Evolutionary conservation across 2,888 invertebrate genomes (phyloP).

Genomic region (Timema podura): DNA sequence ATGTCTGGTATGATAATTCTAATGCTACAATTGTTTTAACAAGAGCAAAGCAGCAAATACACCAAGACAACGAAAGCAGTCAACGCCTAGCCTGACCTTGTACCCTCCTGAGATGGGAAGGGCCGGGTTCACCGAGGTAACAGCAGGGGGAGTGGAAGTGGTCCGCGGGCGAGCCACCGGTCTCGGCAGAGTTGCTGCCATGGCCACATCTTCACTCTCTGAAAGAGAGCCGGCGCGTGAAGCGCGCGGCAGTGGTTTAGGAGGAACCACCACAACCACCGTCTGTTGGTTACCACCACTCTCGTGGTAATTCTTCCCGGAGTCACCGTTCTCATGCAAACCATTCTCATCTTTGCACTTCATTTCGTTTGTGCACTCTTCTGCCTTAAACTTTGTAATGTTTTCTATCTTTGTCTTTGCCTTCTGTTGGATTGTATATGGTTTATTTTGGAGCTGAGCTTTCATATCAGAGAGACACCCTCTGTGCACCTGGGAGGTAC

Average conservation of each 20-base stretch:
- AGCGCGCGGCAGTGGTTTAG: slow-evolving; percentile 76
- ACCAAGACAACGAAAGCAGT: neutral
- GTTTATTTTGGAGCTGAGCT: slow-evolving; percentile 25
- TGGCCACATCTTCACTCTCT: slow-evolving; percentile 54
- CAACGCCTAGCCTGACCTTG: slow-evolving; percentile 57
- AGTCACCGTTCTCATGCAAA: slow-evolving; percentile 20
- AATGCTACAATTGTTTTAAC: neutral
- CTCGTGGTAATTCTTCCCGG: slow-evolving; percentile 23
- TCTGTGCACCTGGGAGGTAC: slow-evolving; percentile 51
- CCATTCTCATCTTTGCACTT: slow-evolving; percentile 31
- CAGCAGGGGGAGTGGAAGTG: slow-evolving; percentile 41
- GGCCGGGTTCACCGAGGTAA: slow-evolving; percentile 56
- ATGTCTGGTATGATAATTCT: too few relatives aligned
- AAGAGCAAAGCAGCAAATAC: neutral
- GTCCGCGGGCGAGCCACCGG: slow-evolving; percentile 68
- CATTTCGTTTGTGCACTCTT: slow-evolving; percentile 33
- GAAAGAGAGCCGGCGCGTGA: slow-evolving; percentile 68
- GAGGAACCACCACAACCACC: slow-evolving; percentile 46
- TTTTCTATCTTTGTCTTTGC: slow-evolving; percentile 19
- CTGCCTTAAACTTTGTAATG: slow-evolving; percentile 32
- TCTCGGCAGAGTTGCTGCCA: slow-evolving; percentile 48
- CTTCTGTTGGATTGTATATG: slow-evolving; percentile 27
- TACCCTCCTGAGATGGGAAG: slow-evolving; percentile 58
- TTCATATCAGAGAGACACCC: slow-evolving; percentile 35
- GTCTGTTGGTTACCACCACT: slow-evolving; percentile 29